A percentile compares a stretch with the other conserved stretches of the same genome.
These are phyloP conservation scores for Eptesicus fuscus DNA, from an alignment of 2,113 vertebrate species.

Conservation along the genomic window DNA sequence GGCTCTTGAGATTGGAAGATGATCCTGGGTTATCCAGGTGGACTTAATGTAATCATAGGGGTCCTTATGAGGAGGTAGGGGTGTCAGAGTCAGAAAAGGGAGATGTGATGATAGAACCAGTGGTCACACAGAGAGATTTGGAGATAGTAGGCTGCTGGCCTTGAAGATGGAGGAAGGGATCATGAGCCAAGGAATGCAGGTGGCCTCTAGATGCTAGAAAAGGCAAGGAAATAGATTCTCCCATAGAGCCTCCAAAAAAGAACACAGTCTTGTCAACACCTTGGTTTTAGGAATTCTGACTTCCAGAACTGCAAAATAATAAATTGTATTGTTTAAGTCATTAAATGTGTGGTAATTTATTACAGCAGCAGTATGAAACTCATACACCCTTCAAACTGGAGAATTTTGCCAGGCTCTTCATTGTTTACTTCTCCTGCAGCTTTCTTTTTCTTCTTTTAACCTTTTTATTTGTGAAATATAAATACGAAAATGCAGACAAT, in stretches of 20 bases:
- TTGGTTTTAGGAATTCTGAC: not conserved
- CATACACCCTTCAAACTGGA: not conserved
- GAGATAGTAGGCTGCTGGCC: not conserved
- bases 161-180: not conserved
- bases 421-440: not conserved
- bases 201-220: not conserved
- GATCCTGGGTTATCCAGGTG: not conserved
- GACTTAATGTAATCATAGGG: not conserved
- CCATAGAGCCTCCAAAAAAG: not conserved
- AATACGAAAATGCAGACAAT: not conserved
- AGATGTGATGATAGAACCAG: not conserved
- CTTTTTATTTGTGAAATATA: not conserved
- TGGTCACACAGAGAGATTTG: not conserved
- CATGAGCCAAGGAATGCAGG: not conserved
- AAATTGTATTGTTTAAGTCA: not conserved
- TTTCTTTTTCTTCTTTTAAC: not conserved
- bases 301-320: not conserved
- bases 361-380: not conserved
- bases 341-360: not conserved
- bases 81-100: not conserved
- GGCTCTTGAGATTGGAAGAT: not conserved
- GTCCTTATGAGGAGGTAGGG: not conserved
- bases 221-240: not conserved
- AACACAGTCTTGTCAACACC: not conserved
- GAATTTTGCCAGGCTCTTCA: not conserved